Evolutionary conservation across 2,888 invertebrate genomes (phyloP).

Genomic region (Myopa testacea): DNA sequence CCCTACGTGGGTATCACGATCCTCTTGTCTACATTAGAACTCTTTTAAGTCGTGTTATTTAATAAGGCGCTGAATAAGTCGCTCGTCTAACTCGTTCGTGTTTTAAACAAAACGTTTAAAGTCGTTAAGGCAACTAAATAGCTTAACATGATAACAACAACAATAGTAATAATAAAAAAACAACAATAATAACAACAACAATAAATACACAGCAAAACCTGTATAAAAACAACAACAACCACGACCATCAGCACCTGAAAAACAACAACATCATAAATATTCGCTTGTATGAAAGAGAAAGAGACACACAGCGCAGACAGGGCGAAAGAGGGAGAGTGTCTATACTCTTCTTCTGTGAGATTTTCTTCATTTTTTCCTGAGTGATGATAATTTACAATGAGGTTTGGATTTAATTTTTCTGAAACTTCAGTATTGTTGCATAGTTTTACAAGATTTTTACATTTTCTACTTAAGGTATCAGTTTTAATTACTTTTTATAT

Average conservation of each 20-base stretch:
- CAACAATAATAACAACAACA: constrained; percentile 8
- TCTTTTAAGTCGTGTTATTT: constrained; percentile 16
- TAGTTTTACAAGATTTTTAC: not conserved
- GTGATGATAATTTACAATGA: too few species aligned
- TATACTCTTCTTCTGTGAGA: too few species aligned
- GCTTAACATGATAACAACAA: constrained; percentile 30
- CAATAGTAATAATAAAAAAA: not conserved
- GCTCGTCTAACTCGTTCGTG: constrained; percentile 21
- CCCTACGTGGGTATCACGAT: not conserved
- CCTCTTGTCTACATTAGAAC: too few species aligned
- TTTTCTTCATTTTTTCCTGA: too few species aligned
- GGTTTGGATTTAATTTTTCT: too few species aligned
- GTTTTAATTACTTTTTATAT: too few species aligned
- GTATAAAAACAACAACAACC: too few species aligned
- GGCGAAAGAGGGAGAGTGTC: too few species aligned
- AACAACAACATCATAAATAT: too few species aligned
- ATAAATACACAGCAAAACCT: not conserved
- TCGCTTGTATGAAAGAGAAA: too few species aligned
- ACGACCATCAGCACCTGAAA: too few species aligned
- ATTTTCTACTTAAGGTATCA: not conserved
- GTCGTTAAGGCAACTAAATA: constrained; percentile 21
- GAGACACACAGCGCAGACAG: too few species aligned
- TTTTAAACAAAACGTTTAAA: constrained; percentile 4
- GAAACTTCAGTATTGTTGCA: not conserved
- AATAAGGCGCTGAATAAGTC: constrained; percentile 12